Evolutionary conservation across 1,140 invertebrate genomes (phyloP).

Genomic region (Cydia pomonella): DNA sequence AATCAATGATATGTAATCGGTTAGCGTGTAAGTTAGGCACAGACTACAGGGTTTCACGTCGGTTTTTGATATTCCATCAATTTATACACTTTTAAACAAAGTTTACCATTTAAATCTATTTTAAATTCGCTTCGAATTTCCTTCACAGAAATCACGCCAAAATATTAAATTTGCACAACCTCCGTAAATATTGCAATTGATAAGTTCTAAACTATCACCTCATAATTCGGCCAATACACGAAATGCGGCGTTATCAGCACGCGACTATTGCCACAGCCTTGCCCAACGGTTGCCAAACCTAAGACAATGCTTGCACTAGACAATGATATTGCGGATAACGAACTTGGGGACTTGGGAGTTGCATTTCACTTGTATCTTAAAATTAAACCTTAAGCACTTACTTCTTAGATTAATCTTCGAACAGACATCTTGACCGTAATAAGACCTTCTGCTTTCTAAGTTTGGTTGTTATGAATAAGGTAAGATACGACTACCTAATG

Average conservation of each 20-base stretch:
- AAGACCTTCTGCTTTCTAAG: not conserved
- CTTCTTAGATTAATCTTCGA: not conserved
- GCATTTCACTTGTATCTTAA: not conserved
- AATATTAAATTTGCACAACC: slow-evolving; percentile 10
- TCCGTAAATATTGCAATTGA: not conserved
- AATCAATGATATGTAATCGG: no score
- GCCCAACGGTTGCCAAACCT: slow-evolving; percentile 15
- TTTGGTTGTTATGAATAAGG: not conserved
- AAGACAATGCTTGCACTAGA: slow-evolving; percentile 15
- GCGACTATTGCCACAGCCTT: not conserved
- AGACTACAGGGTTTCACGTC: no score
- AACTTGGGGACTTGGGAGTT: slow-evolving; percentile 3
- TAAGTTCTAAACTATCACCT: slow-evolving; percentile 1
- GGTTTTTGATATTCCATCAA: no score
- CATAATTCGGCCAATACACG: slow-evolving; percentile 4
- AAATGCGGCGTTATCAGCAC: slow-evolving; percentile 9
- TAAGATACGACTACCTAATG: not conserved
- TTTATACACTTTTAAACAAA: no score
- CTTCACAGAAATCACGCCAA: not conserved
- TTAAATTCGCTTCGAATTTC: no score
- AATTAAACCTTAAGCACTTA: not conserved
- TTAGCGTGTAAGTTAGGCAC: no score
- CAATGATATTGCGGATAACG: slow-evolving; percentile 20
- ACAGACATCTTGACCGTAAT: not conserved
- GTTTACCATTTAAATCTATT: no score